Percentiles rank a stretch among this genome's conserved stretches.
These are phyloP conservation scores for Gnatocerus cornutus DNA, from an alignment of 2,888 invertebrate genomes.

Conservation along the genomic window DNA sequence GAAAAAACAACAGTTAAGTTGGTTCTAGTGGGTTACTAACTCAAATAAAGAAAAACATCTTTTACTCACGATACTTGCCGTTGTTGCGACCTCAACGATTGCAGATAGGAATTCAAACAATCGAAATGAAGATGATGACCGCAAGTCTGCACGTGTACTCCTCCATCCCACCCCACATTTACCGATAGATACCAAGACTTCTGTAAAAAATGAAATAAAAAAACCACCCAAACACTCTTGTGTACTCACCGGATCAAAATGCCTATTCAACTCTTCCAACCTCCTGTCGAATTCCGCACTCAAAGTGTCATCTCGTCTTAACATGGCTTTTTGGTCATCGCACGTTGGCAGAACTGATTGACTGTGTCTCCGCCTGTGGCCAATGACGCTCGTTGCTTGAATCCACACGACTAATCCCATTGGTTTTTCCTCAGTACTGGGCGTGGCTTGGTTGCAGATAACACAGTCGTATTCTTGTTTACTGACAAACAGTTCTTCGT, in stretches of 20 bases:
- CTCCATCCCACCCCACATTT: constrained; percentile 91
- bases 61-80: constrained; percentile 77
- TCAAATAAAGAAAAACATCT: constrained; percentile 69
- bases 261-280: constrained; percentile 82
- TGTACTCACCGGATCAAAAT: constrained; percentile 81
- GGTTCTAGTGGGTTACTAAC: no score
- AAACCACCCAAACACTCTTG: neutral
- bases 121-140: constrained; percentile 97
- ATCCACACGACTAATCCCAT: constrained; percentile 93
- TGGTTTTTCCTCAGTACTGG: constrained; percentile 87
- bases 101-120: constrained; percentile 93
- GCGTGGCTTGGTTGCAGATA: constrained; percentile 93
- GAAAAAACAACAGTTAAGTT: constrained; percentile 57
- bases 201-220: constrained; percentile 66
- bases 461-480: constrained; percentile 92
- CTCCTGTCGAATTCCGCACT: constrained; percentile 85
- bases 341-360: constrained; percentile 77
- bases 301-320: constrained; percentile 78
- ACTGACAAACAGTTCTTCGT: constrained; percentile 72
- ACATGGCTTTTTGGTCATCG: constrained; percentile 76
- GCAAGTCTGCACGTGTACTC: constrained; percentile 95
- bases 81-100: constrained; percentile 86
- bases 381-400: constrained; percentile 91
- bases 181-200: constrained; percentile 86
- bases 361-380: constrained; percentile 77